Conservation (phyloP, 2,797 vertebrate species). For the Intellagama lesueurii region DNA sequence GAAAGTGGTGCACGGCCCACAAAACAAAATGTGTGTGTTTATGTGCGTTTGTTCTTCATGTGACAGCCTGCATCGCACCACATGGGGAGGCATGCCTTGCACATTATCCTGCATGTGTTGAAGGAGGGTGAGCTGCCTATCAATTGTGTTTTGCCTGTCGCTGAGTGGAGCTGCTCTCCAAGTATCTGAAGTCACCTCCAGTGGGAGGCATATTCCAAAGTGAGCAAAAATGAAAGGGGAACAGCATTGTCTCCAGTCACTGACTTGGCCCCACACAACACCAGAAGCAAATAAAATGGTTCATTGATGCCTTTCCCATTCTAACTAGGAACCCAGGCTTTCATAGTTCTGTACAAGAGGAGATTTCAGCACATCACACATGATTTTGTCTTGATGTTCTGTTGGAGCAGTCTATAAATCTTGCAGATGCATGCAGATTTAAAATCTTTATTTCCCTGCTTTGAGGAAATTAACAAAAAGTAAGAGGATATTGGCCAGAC, state of each 20-base stretch:
- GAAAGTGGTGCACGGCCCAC: not conserved
- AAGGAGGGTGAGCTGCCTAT: not conserved
- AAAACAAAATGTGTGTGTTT: not conserved
- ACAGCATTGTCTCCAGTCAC: too few species aligned
- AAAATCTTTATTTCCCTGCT: too few species aligned
- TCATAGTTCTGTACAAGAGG: not conserved
- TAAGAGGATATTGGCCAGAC: too few species aligned
- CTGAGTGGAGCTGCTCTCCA: not conserved
- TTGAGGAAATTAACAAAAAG: too few species aligned
- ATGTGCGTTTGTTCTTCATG: not conserved
- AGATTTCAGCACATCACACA: not conserved
- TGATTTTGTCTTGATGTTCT: too few species aligned
- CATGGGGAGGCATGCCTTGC: not conserved
- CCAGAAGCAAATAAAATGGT: not conserved
- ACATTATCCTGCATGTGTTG: not conserved
- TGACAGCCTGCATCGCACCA: not conserved
- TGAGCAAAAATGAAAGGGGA: not conserved
- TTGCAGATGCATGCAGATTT: too few species aligned
- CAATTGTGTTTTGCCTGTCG: not conserved
- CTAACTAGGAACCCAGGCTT: not conserved
- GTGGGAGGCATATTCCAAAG: not conserved
- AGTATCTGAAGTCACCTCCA: not conserved
- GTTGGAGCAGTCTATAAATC: too few species aligned
- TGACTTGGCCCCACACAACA: not conserved
- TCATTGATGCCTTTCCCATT: not conserved